phyloP scores from a whole-genome alignment of 2,888 invertebrate species.

The Mamestra brassicae region DNA sequence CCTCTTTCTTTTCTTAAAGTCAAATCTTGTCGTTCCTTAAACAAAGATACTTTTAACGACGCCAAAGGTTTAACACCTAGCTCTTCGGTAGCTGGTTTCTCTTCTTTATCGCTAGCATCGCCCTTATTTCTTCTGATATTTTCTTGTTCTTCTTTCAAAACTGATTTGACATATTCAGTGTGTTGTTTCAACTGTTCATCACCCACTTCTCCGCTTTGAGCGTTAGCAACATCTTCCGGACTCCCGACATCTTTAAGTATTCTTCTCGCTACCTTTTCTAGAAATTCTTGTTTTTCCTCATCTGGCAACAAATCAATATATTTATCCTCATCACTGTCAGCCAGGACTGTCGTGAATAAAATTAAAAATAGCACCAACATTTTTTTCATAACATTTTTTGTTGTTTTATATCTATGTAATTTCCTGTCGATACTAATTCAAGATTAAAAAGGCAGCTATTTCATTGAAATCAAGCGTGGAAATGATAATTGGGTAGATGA shows the following conservation, averaged over 20 bases:
- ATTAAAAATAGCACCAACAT: slow-evolving; percentile 67
- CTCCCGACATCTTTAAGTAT: slow-evolving; percentile 76
- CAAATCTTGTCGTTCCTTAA: slow-evolving; percentile 14
- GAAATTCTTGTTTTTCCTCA: slow-evolving; percentile 79
- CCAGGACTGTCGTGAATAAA: slow-evolving; percentile 49
- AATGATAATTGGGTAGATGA: slow-evolving; percentile 65
- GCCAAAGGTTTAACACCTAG: slow-evolving; percentile 54
- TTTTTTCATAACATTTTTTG: slow-evolving; percentile 60
- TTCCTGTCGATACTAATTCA: slow-evolving; percentile 40
- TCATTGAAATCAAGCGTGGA: slow-evolving; percentile 60
- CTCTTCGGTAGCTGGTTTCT: slow-evolving; percentile 42
- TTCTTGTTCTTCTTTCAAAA: slow-evolving; percentile 78
- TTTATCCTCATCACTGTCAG: slow-evolving; percentile 74
- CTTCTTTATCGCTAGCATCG: slow-evolving; percentile 37
- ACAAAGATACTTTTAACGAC: slow-evolving; percentile 43
- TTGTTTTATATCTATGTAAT: slow-evolving; percentile 32
- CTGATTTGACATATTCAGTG: slow-evolving; percentile 74
- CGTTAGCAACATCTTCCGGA: slow-evolving; percentile 58
- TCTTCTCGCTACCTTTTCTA: slow-evolving; percentile 80
- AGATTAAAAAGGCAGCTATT: slow-evolving; percentile 45
- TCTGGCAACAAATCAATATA: slow-evolving; percentile 82
- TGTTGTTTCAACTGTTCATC: slow-evolving; percentile 77
- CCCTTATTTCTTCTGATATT: slow-evolving; percentile 62
- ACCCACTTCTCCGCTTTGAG: slow-evolving; percentile 70
- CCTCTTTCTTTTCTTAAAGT: slow-evolving; percentile 31